Evolutionary conservation across 2,113 vertebrate species (phyloP).

Genomic region (Dipodomys spectabilis): DNA sequence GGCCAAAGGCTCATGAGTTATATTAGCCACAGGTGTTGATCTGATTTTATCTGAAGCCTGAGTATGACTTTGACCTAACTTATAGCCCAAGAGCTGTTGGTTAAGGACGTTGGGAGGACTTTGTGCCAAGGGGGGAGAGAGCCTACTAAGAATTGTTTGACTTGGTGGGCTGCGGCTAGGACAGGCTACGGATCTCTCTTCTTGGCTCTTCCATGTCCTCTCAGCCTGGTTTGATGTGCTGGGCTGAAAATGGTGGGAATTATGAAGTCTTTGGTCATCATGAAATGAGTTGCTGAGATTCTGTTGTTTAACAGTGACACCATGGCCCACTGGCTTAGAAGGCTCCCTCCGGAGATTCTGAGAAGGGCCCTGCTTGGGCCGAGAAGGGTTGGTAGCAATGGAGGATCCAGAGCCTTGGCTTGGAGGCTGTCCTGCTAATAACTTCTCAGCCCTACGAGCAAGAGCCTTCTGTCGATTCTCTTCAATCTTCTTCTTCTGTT

Average conservation of each 20-base stretch:
- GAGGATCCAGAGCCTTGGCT: not conserved
- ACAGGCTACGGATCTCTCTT: not conserved
- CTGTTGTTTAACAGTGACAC: slow-evolving; percentile 44
- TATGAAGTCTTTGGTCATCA: slow-evolving; percentile 2
- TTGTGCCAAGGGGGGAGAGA: slow-evolving; percentile 20
- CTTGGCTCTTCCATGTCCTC: not conserved
- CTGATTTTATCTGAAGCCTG: not conserved
- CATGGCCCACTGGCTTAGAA: not conserved
- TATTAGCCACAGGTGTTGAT: not conserved
- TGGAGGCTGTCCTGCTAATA: slow-evolving; percentile 83
- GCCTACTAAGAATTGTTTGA: not conserved
- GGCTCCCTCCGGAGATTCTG: not conserved
- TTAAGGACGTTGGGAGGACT: not conserved
- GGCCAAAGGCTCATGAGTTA: slow-evolving; percentile 14
- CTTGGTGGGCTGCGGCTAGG: not conserved
- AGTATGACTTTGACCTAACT: not conserved
- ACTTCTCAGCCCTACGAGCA: slow-evolving; percentile 93
- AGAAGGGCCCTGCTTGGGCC: not conserved
- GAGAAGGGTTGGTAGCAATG: not conserved
- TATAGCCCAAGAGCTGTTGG: not conserved
- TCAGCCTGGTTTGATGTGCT: not conserved
- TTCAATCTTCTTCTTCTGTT: slow-evolving; percentile 94
- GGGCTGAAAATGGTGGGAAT: not conserved
- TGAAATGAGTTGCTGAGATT: slow-evolving; percentile 26
- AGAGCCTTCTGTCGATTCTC: slow-evolving; percentile 94